Evolutionary conservation across 30 jellyfish, hydroid and myxozoan genomes (phyloP).

Genomic region (Clytia hemisphaerica): DNA sequence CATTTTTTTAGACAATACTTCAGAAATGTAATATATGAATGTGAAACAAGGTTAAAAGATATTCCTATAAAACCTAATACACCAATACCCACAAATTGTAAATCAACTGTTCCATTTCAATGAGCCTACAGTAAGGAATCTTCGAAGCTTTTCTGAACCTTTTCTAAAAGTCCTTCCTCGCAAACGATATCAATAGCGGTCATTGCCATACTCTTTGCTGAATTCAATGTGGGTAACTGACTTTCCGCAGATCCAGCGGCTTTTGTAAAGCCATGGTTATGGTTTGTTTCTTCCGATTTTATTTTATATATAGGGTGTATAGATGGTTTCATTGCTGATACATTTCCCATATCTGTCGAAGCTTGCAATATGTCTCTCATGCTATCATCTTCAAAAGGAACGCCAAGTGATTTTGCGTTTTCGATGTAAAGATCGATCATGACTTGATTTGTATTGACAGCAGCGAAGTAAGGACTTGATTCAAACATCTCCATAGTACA

Average conservation of each 20-base stretch:
- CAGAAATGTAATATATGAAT: too few relatives aligned
- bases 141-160: too few relatives aligned
- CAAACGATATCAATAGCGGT: conserved; percentile 34
- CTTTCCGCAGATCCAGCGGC: conserved; percentile 13
- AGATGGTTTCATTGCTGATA: conserved; percentile 25
- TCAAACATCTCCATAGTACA: conserved; percentile 25
- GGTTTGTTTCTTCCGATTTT: background rate
- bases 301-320: conserved; percentile 13
- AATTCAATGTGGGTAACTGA: conserved; percentile 13
- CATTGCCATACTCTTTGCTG: conserved; percentile 38
- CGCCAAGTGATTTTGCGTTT: conserved; percentile 52
- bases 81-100: too few relatives aligned
- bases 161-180: too few relatives aligned
- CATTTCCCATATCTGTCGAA: conserved; percentile 42
- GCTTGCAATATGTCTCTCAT: too few relatives aligned
- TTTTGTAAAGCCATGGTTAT: conserved; percentile 10
- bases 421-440: conserved; percentile 27
- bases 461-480: conserved; percentile 1
- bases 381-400: conserved; percentile 35
- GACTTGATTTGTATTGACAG: conserved; percentile 26
- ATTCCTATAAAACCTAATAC: too few relatives aligned
- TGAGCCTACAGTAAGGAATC: too few relatives aligned
- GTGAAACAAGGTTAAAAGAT: too few relatives aligned
- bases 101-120: too few relatives aligned
- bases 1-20: too few relatives aligned